Evolutionary conservation across 2,888 invertebrate species (phyloP), one percentile per base, ranked within the genome.

Genomic region (Drosophila melanosoma): DNA sequence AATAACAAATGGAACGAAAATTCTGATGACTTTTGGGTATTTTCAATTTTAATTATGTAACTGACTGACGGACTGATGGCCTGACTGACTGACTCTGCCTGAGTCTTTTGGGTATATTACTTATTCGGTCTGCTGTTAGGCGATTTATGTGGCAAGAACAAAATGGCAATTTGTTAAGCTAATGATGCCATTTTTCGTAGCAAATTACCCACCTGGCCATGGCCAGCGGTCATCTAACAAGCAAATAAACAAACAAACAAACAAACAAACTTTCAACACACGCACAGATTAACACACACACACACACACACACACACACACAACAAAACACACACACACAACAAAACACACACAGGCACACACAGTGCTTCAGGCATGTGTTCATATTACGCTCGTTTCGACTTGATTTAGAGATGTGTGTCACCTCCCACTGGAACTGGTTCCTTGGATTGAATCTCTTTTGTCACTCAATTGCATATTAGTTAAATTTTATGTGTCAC

Each of bases 141-240:
- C 77, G 60, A 81, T 88, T 86, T 83, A 86, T 81, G 78, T 56
- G 62, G 62, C 71, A 76, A 69, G 79, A 88, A 71, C 75, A 77
- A 83, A 82, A 72, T 80, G 73, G 69, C 83, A 80, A 87, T 89
- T 87, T 87, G 87, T 87, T 87, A 69, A 58, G 73, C 81, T 89
- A 87, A 87, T 84, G 82, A 82, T 84, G 86, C 81, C 76, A 89
- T 87, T 87, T 87, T 87, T 87, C 85, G 72, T 54, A 69, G 74
- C 81, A 87, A 86, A 87, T 87, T 89, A 89, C 85, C 82, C 89
- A 87, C 87, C 87, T 87, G 82, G 59, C 76, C 75, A 70, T 61
- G 64, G 73, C 58, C 58, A 52, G 58, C 52, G 61, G 56, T 70
- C 69, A 82, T 69, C 62, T 67, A 81, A 64, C 71, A 73, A 70